These are phyloP conservation scores for Pangasius larnaudii DNA, from an alignment of 2,797 vertebrate genomes.

Conservation along the genomic window DNA sequence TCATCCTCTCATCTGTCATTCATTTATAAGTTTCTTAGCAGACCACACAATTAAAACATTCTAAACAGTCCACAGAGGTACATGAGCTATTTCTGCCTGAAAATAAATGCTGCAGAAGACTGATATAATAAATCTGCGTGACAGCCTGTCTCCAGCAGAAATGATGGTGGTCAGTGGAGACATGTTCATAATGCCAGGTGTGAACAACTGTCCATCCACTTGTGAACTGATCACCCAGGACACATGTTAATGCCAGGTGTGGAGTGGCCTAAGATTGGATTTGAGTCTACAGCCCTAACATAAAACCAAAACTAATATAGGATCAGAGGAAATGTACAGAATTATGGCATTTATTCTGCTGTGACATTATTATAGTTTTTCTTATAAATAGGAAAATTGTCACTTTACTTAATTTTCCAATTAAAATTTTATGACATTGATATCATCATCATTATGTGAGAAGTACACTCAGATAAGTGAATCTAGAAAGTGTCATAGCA, in stretches of 20 bases:
- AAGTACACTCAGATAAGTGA: neutral
- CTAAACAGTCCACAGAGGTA: neutral
- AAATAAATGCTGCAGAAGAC: neutral
- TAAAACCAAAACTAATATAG: neutral
- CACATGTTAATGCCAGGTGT: neutral
- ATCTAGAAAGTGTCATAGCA: neutral
- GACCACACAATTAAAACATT: neutral
- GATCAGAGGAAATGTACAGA: neutral
- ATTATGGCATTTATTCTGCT: neutral
- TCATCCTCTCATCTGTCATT: neutral
- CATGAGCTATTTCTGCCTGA: neutral
- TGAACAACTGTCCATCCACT: neutral
- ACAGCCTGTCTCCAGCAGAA: neutral
- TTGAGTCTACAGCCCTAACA: neutral
- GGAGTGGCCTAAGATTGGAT: neutral
- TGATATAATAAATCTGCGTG: neutral
- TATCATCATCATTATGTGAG: neutral
- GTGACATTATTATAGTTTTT: neutral
- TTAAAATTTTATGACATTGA: neutral
- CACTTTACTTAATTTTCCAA: neutral
- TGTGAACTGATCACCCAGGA: neutral
- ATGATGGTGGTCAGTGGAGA: conserved; percentile 1
- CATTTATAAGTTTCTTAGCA: neutral
- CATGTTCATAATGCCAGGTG: neutral
- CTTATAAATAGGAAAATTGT: neutral